These are phyloP conservation scores for Tapirus indicus DNA, from an alignment of 2,797 vertebrate species.

Conservation along the genomic window DNA sequence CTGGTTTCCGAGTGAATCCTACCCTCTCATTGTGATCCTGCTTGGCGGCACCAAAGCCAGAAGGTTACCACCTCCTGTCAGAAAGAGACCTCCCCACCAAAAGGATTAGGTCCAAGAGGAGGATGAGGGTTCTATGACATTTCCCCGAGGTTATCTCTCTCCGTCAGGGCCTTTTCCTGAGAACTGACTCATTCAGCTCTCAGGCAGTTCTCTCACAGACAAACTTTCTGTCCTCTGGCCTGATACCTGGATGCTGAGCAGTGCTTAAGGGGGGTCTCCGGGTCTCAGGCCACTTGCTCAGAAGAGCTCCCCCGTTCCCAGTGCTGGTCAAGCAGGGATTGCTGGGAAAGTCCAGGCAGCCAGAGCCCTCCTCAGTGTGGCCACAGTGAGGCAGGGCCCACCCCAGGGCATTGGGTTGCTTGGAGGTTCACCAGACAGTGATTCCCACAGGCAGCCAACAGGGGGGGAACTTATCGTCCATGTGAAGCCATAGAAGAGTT, in stretches of 20 bases:
- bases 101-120: neutral
- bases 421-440: neutral
- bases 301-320: neutral
- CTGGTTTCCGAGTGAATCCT: neutral
- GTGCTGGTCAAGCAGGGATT: neutral
- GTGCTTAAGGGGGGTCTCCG: neutral
- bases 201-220: neutral
- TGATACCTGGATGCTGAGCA: too few species aligned
- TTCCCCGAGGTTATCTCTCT: neutral
- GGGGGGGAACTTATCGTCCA: neutral
- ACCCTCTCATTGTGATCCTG: neutral
- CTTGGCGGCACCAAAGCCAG: neutral
- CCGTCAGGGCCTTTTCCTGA: neutral
- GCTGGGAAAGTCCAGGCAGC: neutral
- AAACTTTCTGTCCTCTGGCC: neutral
- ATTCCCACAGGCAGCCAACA: neutral
- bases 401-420: neutral
- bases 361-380: neutral
- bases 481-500: neutral
- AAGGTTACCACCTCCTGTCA: neutral
- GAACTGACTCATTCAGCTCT: neutral
- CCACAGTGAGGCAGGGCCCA: neutral
- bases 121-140: neutral
- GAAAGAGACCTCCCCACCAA: neutral
- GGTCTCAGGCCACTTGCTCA: neutral